Base-by-base conservation (phyloP, 2,797 vertebrate genomes). In the Gallinago solitaria region DNA sequence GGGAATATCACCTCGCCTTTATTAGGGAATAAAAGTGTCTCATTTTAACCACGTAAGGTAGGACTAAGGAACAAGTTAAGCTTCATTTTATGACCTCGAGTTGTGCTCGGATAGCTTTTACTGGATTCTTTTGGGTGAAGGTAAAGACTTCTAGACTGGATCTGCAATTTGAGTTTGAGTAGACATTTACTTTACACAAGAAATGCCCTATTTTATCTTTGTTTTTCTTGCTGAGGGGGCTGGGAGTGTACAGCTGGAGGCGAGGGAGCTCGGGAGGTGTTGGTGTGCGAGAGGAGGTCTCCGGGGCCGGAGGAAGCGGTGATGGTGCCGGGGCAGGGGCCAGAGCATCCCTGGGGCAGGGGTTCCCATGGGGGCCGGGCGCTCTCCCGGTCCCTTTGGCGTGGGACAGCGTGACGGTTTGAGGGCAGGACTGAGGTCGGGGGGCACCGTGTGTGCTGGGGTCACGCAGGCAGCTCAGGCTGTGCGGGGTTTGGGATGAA, bases 291-390 rank as follows among this genome's bases (percentile, higher is more conserved):
- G 24, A 9, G 33, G 69, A 16, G 2, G 3, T 41, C 7, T 23
- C 18, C 21, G 20, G 13, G 30, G 16, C 51, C 5, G 51, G 47
- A 10, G 30, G 50, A 10, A 10, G 68, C 20, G 1, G 32, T 1
- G 3, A 37, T 41, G 78, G 4, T 3, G 9, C 14, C 76, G 23
- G 23, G 37, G 9, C 1, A 2, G 65, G 50, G 74, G n/a, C 27
- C 16, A 3, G 35, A 25, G 74, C 50, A 43, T 10, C 12, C 0
- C 41, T 12, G 0, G 0, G 41, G 1, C 32, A 0, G 0, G 5
- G n/a, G 54, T 28, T 27, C 54, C 65, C 0, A 1, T 9, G 83
- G 35, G 48, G 54, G 28, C 77, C 6, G 59, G 20, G 27, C 30
- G 32, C 33, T 45, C 37, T 51, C 1, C 0, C 9, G 24, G 12